Evolutionary conservation across 2,113 vertebrate species (phyloP).

Genomic region (Corvus cornix): DNA sequence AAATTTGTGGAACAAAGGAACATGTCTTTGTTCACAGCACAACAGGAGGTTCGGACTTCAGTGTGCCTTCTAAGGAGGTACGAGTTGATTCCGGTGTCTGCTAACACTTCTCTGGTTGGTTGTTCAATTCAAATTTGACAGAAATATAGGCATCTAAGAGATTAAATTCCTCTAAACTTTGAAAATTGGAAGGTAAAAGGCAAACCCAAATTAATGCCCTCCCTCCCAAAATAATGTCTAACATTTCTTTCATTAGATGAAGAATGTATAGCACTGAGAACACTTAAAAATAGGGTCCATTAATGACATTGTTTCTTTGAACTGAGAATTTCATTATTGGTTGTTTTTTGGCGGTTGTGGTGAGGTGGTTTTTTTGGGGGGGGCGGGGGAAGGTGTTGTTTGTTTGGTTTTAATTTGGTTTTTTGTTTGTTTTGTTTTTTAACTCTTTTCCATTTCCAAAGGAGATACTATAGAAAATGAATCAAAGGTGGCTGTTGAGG

Average conservation of each 20-base stretch:
- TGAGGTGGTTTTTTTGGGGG: not conserved
- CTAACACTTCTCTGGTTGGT: not conserved
- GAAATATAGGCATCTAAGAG: not conserved
- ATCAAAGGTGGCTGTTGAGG: slow-evolving; percentile 64
- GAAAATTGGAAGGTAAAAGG: not conserved
- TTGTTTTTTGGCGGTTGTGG: not conserved
- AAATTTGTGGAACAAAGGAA: not conserved
- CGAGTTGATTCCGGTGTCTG: not conserved
- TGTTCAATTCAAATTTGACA: not conserved
- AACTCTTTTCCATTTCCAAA: slow-evolving; percentile 61
- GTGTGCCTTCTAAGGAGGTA: not conserved
- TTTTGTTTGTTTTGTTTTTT: not conserved
- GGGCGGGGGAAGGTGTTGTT: accelerated
- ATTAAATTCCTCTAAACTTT: not conserved
- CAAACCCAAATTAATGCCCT: not conserved
- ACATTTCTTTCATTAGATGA: not conserved
- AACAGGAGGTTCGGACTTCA: not conserved
- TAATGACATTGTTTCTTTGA: not conserved
- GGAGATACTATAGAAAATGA: slow-evolving; percentile 62
- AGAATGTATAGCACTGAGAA: not conserved
- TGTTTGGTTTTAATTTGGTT: not conserved
- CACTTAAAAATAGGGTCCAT: not conserved
- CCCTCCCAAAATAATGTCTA: not conserved
- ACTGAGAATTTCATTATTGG: not conserved
- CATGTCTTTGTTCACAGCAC: not conserved